Base-by-base conservation (phyloP, 2,888 invertebrate species). In the Yponomeuta evonymella region DNA sequence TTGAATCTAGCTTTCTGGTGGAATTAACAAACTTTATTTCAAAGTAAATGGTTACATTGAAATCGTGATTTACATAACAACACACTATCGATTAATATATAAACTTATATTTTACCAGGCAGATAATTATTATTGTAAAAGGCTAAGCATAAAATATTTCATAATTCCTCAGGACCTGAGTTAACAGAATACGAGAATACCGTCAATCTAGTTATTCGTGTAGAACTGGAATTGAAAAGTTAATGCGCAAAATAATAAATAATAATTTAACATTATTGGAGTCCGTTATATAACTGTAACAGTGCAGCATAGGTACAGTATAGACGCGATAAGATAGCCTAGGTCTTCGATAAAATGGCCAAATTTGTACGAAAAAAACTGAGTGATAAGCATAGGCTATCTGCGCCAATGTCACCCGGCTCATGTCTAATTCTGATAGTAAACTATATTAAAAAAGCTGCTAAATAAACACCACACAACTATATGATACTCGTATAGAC, bases 331-430 rank as follows among this genome's bases (percentile, higher is more conserved):
- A 90, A 84, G 82, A 76, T 91, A 82, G 86, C 87, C 90, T 91
- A 91, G 90, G 90, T 86, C 79, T 83, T 81, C 77, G 90, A 91
- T 91, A 90, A 90, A 88, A 83, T 79, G 84, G 88, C 86, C 64
- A 29, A 86, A 90, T 88, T 15, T 85, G 88, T 83, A 83, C 82
- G 81, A 86, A 89, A 89, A 86, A 86, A 83, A 71, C 71, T 74
- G 75, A 30, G 43, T 0, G 89, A 89, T 90, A 90, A 89, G 79
- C 68, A 23, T 73, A 71, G 80, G 78, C 85, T 85, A 85, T 87
- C 85, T 77, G 69, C 72, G 68, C 71, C 75, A 72, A 74, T 78
- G 80, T 73, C 79, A 78, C 65, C 29, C 30, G 29, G 30, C 65
- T 65, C 65, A 65, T 30, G 65, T 36, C 67, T 66, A 67, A 67